Conservation (phyloP, 2,797 vertebrate genomes). For the Echiichthys vipera region DNA sequence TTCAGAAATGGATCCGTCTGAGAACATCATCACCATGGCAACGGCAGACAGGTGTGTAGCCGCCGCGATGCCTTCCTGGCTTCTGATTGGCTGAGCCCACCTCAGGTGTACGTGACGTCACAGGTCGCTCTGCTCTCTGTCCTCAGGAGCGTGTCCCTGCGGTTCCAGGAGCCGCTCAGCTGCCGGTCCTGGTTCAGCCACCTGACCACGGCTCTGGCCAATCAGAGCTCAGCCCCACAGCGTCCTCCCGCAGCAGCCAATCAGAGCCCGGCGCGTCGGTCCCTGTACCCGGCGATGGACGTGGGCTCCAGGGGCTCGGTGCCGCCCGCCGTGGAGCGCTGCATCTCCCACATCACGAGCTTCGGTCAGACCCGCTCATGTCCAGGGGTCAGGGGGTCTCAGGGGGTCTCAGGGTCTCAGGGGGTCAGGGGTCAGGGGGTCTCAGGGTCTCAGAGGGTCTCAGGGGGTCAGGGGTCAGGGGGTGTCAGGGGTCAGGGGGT, state of each 20-base stretch:
- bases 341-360: conserved; percentile 83
- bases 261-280: conserved; percentile 2
- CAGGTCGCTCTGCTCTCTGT: background rate
- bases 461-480: too few species aligned
- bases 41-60: conserved; percentile 44
- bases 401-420: too few species aligned
- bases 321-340: conserved; percentile 70
- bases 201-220: conserved; percentile 64
- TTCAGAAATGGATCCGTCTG: conserved; percentile 60
- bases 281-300: conserved; percentile 52
- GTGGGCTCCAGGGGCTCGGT: conserved; percentile 41
- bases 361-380: conserved; percentile 65
- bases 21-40: conserved; percentile 74
- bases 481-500: too few species aligned
- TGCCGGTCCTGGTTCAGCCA: conserved; percentile 75
- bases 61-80: too few species aligned
- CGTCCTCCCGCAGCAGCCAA: background rate
- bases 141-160: conserved; percentile 71
- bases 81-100: conserved; percentile 13
- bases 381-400: too few species aligned
- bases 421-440: too few species aligned
- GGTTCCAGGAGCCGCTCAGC: conserved; percentile 76
- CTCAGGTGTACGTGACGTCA: background rate
- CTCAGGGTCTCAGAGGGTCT: too few species aligned
- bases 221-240: conserved; percentile 24